phyloP scores from a whole-genome alignment of 2,797 vertebrate genomes.

The Pithecia hirsuta region DNA sequence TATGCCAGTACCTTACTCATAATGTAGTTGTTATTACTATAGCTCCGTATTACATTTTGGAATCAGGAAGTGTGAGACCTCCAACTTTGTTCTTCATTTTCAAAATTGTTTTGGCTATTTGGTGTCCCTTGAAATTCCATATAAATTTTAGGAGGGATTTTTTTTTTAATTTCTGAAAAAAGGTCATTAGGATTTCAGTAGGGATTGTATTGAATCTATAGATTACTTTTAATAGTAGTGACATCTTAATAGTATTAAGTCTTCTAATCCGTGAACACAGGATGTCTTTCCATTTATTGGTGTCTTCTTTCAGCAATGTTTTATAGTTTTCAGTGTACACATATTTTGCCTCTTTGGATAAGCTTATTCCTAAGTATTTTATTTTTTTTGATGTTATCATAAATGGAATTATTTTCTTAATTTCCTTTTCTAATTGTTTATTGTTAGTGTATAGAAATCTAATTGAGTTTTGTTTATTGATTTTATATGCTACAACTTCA shows the following conservation, averaged over 20 bases:
- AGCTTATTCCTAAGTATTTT: conserved; percentile 2
- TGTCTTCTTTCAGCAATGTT: neutral
- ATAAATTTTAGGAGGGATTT: neutral
- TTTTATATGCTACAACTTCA: neutral
- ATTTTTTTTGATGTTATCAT: neutral
- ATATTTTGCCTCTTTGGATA: neutral
- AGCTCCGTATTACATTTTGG: neutral
- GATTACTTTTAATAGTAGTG: neutral
- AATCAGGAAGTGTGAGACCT: neutral
- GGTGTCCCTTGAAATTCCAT: neutral
- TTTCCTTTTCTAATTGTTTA: neutral
- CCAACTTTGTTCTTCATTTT: neutral
- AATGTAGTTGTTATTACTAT: neutral
- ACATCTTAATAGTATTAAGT: neutral
- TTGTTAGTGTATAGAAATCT: neutral
- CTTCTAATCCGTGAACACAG: neutral
- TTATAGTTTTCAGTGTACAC: neutral
- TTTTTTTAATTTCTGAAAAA: neutral
- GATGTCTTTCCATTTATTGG: neutral
- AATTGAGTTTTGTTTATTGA: neutral
- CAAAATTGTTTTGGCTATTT: neutral
- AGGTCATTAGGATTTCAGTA: neutral
- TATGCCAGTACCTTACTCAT: neutral
- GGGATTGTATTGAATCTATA: neutral
- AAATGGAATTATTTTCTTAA: neutral